Evolutionary conservation across 2,888 invertebrate genomes (phyloP).

Genomic region (Limnephilus lunatus): DNA sequence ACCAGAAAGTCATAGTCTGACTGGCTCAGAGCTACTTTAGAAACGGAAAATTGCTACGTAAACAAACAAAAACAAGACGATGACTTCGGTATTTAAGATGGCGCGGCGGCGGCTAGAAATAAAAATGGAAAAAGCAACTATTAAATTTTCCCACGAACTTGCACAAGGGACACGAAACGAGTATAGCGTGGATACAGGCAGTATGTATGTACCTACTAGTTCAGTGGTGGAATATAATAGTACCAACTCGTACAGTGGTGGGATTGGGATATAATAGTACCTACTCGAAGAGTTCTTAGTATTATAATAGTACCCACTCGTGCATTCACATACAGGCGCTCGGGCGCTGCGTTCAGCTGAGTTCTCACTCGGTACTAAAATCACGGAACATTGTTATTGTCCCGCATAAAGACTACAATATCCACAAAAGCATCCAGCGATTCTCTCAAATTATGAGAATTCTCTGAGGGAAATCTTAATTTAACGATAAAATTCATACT

Average conservation of each 20-base stretch:
- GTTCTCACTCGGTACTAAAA: not conserved
- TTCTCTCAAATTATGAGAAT: not conserved
- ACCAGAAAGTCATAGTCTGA: not conserved
- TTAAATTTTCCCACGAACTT: not conserved
- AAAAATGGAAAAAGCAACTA: not conserved
- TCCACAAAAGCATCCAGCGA: not conserved
- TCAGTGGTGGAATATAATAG: too few relatives aligned
- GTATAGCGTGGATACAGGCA: not conserved
- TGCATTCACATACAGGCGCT: not conserved
- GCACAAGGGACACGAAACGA: not conserved
- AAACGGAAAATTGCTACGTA: not conserved
- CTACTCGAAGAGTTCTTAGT: too few relatives aligned
- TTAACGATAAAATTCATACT: not conserved
- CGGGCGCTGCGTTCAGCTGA: not conserved
- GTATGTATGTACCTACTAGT: not conserved
- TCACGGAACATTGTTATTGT: slow-evolving; percentile 4
- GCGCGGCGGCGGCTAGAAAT: not conserved
- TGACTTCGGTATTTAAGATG: not conserved
- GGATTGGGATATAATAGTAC: too few relatives aligned
- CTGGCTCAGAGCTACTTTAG: not conserved
- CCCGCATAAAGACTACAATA: not conserved
- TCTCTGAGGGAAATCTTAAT: not conserved
- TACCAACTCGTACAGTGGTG: too few relatives aligned
- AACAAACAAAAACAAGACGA: not conserved
- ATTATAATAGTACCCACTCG: too few relatives aligned